Conservation (phyloP, 2,797 vertebrate species). For the Squalus acanthias region DNA sequence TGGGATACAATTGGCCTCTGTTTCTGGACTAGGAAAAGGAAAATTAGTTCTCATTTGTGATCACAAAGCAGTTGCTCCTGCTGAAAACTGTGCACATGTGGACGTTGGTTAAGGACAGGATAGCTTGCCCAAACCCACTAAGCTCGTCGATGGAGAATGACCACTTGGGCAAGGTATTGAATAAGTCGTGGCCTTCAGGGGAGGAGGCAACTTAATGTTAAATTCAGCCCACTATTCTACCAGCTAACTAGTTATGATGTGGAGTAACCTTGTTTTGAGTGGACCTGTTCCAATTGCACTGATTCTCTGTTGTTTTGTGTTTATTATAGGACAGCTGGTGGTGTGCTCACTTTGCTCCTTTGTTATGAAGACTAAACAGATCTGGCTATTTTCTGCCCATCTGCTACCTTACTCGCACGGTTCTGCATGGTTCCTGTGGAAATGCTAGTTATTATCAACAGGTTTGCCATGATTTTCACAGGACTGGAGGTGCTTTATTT, state of each 20-base stretch:
- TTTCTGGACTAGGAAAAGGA: neutral
- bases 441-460: conserved; percentile 94
- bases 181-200: neutral
- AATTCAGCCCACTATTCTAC: neutral
- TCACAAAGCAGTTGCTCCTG: neutral
- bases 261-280: neutral
- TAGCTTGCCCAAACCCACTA: neutral
- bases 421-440: conserved; percentile 92
- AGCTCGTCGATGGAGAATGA: neutral
- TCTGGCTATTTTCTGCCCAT: conserved; percentile 97
- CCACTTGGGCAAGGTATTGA: neutral
- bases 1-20: neutral
- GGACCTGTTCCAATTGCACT: neutral
- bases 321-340: conserved; percentile 85
- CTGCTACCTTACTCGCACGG: conserved; percentile 89
- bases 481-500: conserved; percentile 96
- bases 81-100: neutral
- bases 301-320: neutral
- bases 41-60: neutral
- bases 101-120: neutral
- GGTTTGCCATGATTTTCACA: conserved; percentile 97
- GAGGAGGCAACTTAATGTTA: neutral
- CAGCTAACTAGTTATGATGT: neutral
- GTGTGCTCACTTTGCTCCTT: conserved; percentile 94
- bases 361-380: conserved; percentile 97